A percentile compares a stretch with the other conserved stretches of the same genome.
phyloP scores from a whole-genome alignment of 2,797 vertebrate genomes.

The Poeciliopsis presidionis region DNA sequence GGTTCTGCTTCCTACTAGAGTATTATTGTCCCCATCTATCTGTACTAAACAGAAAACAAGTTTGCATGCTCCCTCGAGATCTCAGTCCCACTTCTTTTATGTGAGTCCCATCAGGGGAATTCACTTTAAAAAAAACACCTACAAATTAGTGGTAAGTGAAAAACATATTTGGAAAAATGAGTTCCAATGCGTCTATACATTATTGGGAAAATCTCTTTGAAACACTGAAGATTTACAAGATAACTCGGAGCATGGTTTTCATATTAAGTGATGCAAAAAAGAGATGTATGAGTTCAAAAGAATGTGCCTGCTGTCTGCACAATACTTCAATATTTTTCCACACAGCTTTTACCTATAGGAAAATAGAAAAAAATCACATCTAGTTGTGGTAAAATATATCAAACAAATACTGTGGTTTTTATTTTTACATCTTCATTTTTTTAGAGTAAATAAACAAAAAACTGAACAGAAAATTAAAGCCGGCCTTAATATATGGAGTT shows the following conservation, averaged over 20 bases:
- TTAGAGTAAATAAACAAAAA: too few relatives aligned
- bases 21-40: slow-evolving; percentile 47
- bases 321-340: neutral
- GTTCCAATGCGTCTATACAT: slow-evolving; percentile 54
- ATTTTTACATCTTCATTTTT: neutral
- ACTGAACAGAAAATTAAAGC: too few relatives aligned
- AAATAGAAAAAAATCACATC: neutral
- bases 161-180: slow-evolving; percentile 22
- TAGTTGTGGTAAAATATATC: neutral
- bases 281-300: neutral
- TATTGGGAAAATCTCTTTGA: slow-evolving; percentile 51
- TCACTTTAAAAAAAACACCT: slow-evolving; percentile 37
- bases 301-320: neutral
- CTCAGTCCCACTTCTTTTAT: slow-evolving; percentile 61
- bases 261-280: slow-evolving; percentile 17
- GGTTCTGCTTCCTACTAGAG: slow-evolving; percentile 45
- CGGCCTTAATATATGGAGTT: neutral
- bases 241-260: slow-evolving; percentile 25
- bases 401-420: neutral
- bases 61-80: slow-evolving; percentile 59
- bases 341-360: neutral
- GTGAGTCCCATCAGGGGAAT: slow-evolving; percentile 70
- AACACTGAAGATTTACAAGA: slow-evolving; percentile 40
- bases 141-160: slow-evolving; percentile 29
- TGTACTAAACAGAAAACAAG: slow-evolving; percentile 48